A percentile compares a stretch with the other conserved stretches of the same genome.
Conservation (phyloP, 2,888 invertebrate genomes). For the Mimachlamys varia region DNA sequence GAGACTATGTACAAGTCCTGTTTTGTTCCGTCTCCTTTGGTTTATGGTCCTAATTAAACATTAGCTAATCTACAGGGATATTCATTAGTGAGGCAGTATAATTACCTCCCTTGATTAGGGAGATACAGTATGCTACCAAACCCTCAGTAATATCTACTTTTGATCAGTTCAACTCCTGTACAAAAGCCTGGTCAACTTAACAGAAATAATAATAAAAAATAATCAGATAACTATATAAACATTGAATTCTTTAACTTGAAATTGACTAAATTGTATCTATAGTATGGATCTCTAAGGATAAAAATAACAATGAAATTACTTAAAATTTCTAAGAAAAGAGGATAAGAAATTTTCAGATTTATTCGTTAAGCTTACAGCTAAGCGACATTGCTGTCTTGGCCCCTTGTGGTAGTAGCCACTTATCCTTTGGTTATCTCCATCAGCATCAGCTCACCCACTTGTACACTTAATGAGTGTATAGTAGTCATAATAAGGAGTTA, state of each 20-base stretch:
- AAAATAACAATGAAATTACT: background rate
- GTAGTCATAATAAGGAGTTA: background rate
- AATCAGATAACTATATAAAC: no score
- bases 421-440: background rate
- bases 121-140: no score
- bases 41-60: background rate
- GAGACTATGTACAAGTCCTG: background rate
- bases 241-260: background rate
- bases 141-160: no score
- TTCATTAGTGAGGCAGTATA: background rate
- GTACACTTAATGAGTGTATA: slow-evolving; percentile 14
- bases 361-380: background rate
- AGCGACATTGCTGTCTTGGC: background rate
- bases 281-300: background rate
- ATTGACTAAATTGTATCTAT: background rate
- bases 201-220: no score
- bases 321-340: background rate
- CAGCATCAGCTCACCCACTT: background rate
- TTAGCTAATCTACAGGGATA: background rate
- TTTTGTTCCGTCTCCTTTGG: background rate
- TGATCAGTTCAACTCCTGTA: background rate
- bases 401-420: background rate
- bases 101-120: background rate
- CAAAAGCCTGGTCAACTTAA: background rate
- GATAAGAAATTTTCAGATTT: background rate